phyloP scores from a whole-genome alignment of 2,888 invertebrate species.

The Pecten maximus region DNA sequence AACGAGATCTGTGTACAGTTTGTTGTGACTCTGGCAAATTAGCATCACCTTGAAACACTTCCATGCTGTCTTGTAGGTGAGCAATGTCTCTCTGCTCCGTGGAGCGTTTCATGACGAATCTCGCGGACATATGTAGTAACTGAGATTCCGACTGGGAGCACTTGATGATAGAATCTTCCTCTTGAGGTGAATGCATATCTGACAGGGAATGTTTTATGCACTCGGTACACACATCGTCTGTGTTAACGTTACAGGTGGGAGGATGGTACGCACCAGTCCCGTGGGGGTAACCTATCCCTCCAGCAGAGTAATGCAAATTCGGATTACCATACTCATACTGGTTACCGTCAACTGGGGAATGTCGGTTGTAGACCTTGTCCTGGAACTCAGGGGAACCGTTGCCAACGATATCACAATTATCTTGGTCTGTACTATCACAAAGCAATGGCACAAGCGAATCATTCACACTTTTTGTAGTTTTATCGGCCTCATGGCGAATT shows the following conservation, averaged over 20 bases:
- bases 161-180: slow-evolving; percentile 60
- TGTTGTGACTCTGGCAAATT: slow-evolving; percentile 45
- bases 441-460: slow-evolving; percentile 35
- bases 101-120: slow-evolving; percentile 69
- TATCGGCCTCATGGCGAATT: neutral
- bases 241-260: slow-evolving; percentile 44
- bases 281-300: slow-evolving; percentile 77
- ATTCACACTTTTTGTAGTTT: slow-evolving; percentile 1
- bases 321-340: slow-evolving; percentile 75
- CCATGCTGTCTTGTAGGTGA: slow-evolving; percentile 67
- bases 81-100: slow-evolving; percentile 74
- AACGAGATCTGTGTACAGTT: slow-evolving; percentile 37
- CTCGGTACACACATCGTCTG: neutral
- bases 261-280: slow-evolving; percentile 66
- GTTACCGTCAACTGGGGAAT: slow-evolving; percentile 73
- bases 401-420: neutral
- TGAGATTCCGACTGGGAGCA: slow-evolving; percentile 69
- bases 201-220: slow-evolving; percentile 43
- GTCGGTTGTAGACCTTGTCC: slow-evolving; percentile 59
- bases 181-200: slow-evolving; percentile 36
- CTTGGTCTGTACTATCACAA: slow-evolving; percentile 33
- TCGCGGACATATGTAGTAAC: slow-evolving; percentile 60
- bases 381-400: neutral
- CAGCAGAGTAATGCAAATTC: slow-evolving; percentile 74
- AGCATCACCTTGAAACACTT: slow-evolving; percentile 66